Conservation (phyloP, 2,888 invertebrate species). For the Lasioglossum pauxillum region DNA sequence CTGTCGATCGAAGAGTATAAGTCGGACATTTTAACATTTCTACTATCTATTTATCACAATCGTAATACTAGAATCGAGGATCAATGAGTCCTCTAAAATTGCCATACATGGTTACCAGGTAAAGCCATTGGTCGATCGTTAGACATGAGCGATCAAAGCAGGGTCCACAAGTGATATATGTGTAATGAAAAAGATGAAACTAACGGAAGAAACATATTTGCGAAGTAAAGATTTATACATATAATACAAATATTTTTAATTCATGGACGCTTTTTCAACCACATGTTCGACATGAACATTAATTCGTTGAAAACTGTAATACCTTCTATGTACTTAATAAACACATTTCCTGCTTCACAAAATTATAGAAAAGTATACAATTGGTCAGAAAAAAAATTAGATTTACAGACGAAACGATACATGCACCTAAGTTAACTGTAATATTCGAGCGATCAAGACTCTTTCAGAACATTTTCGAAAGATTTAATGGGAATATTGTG, state of each 20-base stretch:
- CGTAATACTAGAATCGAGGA: constrained; percentile 60
- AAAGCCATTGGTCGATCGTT: constrained; percentile 44
- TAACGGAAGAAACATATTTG: constrained; percentile 19
- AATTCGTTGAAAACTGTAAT: constrained; percentile 28
- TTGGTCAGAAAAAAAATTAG: constrained; percentile 14
- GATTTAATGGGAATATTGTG: constrained; percentile 56
- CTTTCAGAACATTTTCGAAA: constrained; percentile 23
- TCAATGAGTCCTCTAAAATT: constrained; percentile 57
- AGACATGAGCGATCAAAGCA: constrained; percentile 65
- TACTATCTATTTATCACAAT: constrained; percentile 71
- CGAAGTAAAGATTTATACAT: constrained; percentile 49
- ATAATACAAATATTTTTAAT: constrained; percentile 41
- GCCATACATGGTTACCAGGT: constrained; percentile 23
- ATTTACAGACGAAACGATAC: constrained; percentile 8
- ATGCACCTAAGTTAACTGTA: constrained; percentile 31
- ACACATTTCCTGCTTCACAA: constrained; percentile 30
- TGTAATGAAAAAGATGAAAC: constrained; percentile 66
- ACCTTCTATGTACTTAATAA: constrained; percentile 68
- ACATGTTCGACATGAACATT: constrained; percentile 24
- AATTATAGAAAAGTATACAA: constrained; percentile 6
- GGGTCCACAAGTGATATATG: constrained; percentile 76
- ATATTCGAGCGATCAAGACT: constrained; percentile 18
- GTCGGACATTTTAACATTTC: constrained; percentile 68
- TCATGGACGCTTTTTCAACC: constrained; percentile 41
- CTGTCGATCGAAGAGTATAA: constrained; percentile 28